Conservation (phyloP, 2,888 invertebrate species). For the Eupeodes latifasciatus region DNA sequence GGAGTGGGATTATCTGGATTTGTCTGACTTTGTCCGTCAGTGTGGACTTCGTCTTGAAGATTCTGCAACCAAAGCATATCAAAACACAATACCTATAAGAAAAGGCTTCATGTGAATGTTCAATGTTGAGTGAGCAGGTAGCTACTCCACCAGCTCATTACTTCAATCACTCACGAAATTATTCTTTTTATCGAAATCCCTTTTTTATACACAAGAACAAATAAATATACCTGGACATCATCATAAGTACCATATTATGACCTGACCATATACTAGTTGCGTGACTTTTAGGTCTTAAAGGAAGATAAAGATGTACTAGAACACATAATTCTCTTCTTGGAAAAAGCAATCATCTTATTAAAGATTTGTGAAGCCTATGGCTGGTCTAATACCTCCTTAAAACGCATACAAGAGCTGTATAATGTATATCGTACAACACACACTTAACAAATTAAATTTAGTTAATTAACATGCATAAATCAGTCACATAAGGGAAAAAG, state of each 20-base stretch:
- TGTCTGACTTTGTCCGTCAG: slow-evolving; percentile 48
- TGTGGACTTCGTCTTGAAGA: slow-evolving; percentile 58
- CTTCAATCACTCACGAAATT: slow-evolving; percentile 19
- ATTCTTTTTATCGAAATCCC: slow-evolving; percentile 61
- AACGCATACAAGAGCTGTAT: background rate
- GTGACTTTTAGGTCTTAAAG: slow-evolving; percentile 4
- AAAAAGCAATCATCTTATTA: slow-evolving; percentile 14
- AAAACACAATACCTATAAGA: background rate
- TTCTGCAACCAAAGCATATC: background rate
- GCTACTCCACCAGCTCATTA: no score
- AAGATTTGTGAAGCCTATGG: slow-evolving; percentile 6
- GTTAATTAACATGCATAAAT: slow-evolving; percentile 71
- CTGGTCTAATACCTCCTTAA: slow-evolving; percentile 29
- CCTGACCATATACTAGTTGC: background rate
- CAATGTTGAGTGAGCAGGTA: background rate
- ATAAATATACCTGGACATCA: background rate
- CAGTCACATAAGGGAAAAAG: slow-evolving; percentile 40
- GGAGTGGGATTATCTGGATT: slow-evolving; percentile 66
- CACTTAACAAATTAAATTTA: slow-evolving; percentile 66
- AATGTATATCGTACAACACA: background rate
- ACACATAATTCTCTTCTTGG: background rate
- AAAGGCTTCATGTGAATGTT: background rate
- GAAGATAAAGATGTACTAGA: background rate
- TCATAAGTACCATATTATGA: no score
- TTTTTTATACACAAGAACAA: slow-evolving; percentile 46